A percentile compares a stretch with the other conserved stretches of the same genome.
Evolutionary conservation across 2,113 vertebrate species (phyloP).

Genomic region (Crotalus helleri): DNA sequence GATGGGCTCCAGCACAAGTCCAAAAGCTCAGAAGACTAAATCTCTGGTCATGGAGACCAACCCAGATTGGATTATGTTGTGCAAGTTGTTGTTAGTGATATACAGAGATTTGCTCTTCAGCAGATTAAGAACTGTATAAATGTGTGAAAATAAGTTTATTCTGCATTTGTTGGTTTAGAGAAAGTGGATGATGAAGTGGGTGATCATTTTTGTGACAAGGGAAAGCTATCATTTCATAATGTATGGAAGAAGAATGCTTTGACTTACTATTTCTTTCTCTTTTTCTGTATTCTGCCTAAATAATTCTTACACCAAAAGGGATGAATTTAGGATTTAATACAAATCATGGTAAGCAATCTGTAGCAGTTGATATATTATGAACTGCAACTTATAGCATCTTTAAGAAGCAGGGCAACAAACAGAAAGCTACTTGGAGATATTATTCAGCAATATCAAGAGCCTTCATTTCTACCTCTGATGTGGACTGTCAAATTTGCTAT

Average conservation of each 20-base stretch:
- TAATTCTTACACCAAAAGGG: neutral
- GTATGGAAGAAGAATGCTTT: neutral
- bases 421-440: neutral
- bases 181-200: neutral
- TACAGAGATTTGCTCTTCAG: neutral
- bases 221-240: neutral
- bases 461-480: neutral
- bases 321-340: neutral
- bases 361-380: neutral
- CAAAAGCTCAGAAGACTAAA: no score
- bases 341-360: neutral
- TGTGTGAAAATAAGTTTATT: neutral
- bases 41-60: no score
- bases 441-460: neutral
- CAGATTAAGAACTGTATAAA: neutral
- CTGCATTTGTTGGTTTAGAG: neutral
- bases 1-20: no score
- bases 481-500: neutral
- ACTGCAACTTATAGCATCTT: neutral
- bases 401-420: neutral
- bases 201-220: neutral
- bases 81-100: neutral
- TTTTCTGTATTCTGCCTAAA: neutral
- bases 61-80: neutral
- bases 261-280: neutral